These are phyloP conservation scores for Stenoptilia bipunctidactyla DNA, from an alignment of 2,888 invertebrate genomes.

Conservation along the genomic window DNA sequence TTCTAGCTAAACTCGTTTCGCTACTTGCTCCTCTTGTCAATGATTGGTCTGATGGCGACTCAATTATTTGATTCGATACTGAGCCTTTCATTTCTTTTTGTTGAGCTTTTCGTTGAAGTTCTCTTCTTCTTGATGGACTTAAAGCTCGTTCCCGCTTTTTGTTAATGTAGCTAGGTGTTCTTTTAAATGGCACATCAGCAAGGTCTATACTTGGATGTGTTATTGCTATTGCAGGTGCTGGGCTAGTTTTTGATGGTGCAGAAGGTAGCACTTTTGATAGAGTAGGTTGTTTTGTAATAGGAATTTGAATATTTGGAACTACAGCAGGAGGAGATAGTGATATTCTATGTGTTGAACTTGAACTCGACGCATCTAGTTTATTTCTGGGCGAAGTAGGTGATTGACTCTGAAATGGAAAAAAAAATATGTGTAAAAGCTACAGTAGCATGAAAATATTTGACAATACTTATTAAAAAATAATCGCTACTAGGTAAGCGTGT, in stretches of 20 bases:
- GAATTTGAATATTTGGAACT: constrained; percentile 49
- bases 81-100: constrained; percentile 56
- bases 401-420: constrained; percentile 43
- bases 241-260: constrained; percentile 36
- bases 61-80: constrained; percentile 45
- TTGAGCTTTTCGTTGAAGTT: constrained; percentile 45
- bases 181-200: constrained; percentile 57
- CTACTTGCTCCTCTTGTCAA: constrained; percentile 44
- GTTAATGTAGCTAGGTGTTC: constrained; percentile 62
- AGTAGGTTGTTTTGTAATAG: constrained; percentile 62
- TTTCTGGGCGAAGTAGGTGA: constrained; percentile 66
- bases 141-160: constrained; percentile 63
- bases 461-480: constrained; percentile 3
- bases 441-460: constrained; percentile 4
- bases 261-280: constrained; percentile 40
- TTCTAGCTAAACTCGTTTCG: constrained; percentile 72
- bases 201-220: constrained; percentile 67
- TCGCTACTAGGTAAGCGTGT: no score
- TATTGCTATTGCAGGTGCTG: constrained; percentile 71
- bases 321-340: constrained; percentile 61
- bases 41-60: constrained; percentile 44
- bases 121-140: constrained; percentile 64
- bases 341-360: constrained; percentile 40
- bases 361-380: constrained; percentile 54
- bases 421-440: background rate